Evolutionary conservation across 2,113 vertebrate genomes (phyloP).

Genomic region (Alethe castanea): DNA sequence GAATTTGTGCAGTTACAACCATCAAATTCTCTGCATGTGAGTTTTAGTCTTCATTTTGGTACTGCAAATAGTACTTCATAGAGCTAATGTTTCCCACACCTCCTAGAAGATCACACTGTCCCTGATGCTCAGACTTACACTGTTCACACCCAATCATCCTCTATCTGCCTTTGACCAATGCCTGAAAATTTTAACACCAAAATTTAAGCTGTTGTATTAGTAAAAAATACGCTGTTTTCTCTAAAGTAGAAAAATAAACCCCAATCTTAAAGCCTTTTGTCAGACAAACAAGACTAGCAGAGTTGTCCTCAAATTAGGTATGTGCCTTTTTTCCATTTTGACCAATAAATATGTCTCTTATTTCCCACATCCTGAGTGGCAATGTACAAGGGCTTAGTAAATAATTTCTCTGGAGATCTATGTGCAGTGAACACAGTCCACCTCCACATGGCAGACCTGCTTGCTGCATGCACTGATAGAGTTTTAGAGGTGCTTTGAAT

Average conservation of each 20-base stretch:
- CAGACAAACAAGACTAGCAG: neutral
- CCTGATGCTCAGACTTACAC: neutral
- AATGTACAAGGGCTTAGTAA: neutral
- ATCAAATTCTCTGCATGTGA: conserved; percentile 46
- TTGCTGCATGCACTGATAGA: neutral
- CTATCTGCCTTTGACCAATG: neutral
- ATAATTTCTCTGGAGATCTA: neutral
- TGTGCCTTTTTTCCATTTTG: neutral
- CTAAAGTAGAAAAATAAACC: neutral
- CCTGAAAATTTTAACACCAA: neutral
- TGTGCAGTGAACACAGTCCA: neutral
- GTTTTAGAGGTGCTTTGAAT: neutral
- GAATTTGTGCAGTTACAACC: conserved; percentile 41
- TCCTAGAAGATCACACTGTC: conserved; percentile 32
- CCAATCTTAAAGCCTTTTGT: neutral
- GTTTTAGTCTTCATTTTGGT: conserved; percentile 55
- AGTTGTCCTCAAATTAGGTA: neutral
- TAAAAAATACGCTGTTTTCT: neutral
- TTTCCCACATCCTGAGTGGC: neutral
- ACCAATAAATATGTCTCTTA: neutral
- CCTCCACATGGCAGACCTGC: fast-evolving
- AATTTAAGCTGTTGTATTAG: neutral
- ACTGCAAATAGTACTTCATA: neutral
- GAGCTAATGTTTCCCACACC: conserved; percentile 43
- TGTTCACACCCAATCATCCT: neutral